These are phyloP conservation scores for Cryptus armator DNA, from an alignment of 2,888 invertebrate species.

Conservation along the genomic window DNA sequence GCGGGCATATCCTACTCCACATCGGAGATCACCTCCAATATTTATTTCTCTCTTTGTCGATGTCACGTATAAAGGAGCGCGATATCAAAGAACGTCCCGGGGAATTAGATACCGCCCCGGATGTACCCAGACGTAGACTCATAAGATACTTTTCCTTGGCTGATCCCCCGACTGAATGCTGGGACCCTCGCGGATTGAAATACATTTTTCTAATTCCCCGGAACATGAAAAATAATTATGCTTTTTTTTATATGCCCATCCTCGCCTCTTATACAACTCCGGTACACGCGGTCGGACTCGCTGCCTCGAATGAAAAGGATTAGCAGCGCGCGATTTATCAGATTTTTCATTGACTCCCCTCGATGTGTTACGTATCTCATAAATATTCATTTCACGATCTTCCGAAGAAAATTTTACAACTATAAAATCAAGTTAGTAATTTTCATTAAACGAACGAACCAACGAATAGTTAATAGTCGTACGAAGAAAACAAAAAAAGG, in stretches of 20 bases:
- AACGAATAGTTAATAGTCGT: conserved; percentile 3
- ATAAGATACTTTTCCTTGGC: conserved; percentile 76
- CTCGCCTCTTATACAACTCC: conserved; percentile 13
- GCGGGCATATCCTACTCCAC: conserved; percentile 46
- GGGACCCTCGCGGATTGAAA: conserved; percentile 74
- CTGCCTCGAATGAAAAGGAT: conserved; percentile 13
- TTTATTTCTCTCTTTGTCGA: conserved; percentile 79
- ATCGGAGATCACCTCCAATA: conserved; percentile 74
- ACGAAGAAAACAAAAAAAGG: not conserved
- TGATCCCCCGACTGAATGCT: conserved; percentile 75
- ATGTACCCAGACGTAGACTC: conserved; percentile 66
- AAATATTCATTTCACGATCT: conserved; percentile 9
- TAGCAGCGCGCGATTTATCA: not conserved
- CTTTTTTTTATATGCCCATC: conserved; percentile 11
- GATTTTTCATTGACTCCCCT: not conserved
- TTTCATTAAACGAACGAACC: not conserved
- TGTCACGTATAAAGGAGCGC: conserved; percentile 69
- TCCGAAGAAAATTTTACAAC: not conserved
- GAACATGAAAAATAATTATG: conserved; percentile 64
- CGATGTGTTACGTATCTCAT: not conserved
- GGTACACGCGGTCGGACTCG: not conserved
- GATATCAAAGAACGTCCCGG: conserved; percentile 74
- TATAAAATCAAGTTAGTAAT: not conserved
- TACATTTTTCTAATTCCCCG: conserved; percentile 77
- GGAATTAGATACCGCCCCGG: conserved; percentile 77